These are phyloP conservation scores for Morelia viridis DNA, from an alignment of 2,797 vertebrate species.

Conservation along the genomic window DNA sequence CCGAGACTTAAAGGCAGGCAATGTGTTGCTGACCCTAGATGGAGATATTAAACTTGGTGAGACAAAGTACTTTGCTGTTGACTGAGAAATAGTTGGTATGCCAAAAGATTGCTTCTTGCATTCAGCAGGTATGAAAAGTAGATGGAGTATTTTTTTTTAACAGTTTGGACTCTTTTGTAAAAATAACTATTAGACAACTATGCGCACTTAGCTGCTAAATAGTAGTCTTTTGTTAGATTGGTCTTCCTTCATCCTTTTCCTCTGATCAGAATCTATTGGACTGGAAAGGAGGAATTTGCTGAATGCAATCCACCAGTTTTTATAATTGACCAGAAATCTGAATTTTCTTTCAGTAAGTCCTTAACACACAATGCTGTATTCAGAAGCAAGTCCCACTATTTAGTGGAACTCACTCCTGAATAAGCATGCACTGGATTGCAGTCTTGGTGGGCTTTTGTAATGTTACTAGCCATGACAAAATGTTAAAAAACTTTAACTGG, in stretches of 20 bases:
- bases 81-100: not conserved
- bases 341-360: not conserved
- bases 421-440: not conserved
- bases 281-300: not conserved
- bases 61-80: fast-evolving
- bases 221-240: not conserved
- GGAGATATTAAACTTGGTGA: conserved; percentile 95
- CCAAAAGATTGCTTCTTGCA: not conserved
- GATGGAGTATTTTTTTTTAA: not conserved
- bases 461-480: not conserved
- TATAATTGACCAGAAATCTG: not conserved
- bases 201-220: not conserved
- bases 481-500: not conserved
- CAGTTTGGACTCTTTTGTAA: not conserved
- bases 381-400: not conserved
- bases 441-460: not conserved
- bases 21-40: conserved; percentile 90
- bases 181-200: not conserved
- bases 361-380: not conserved
- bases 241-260: not conserved
- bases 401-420: no score
- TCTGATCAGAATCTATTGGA: not conserved
- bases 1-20: conserved; percentile 96
- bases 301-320: not conserved
- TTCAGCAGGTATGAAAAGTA: not conserved